Evolutionary conservation across 2,797 vertebrate species (phyloP), one percentile per base, ranked within the genome.

Genomic region (Pipistrellus pipistrellus): DNA sequence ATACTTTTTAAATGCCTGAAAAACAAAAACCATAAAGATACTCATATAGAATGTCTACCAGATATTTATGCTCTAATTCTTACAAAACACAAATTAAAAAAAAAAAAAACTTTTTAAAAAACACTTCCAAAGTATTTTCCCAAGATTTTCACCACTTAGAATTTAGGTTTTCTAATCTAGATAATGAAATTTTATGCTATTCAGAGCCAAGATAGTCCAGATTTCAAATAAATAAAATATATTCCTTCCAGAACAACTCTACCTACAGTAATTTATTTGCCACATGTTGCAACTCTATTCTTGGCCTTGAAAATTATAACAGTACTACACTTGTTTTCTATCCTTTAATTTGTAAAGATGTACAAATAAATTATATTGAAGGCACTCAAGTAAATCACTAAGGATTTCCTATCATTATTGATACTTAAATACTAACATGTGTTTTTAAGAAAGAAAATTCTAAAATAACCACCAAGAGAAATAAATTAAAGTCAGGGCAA

Each of bases 1-100:
- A 98, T 98, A 98, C 98, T 98, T 98, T 98, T 98, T 98, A 99
- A 98, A 98, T 46, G 86, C 98, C 98, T 98, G 98, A 97, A 98
- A 98, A 98, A 98, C 97, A 98, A 98, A 98, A 98, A 97, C 62
- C 96, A 97, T 98, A 98, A 97, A 98, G 97, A 98, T 97, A 97
- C 95, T 98, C 96, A 98, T 96, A 98, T 97, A 97, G 95, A 97
- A 96, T 96, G 85, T 93, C 96, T 96, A 82, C 96, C 96, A 93
- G 86, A 97, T 66, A 96, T 62, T 96, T 62, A 86, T 66, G 44
- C 35, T 76, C 55, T 92, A 91, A 35, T 93, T 95, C 93, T 96
- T 88, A 97, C 0, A 96, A 95, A 96, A 86, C 87, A 95, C 55
- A 59, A n/a, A n/a, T n/a, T n/a, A 17, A 93, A 25, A 51, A 93